phyloP scores from a whole-genome alignment of 1,140 invertebrate genomes.

The Sesamia nonagrioides region DNA sequence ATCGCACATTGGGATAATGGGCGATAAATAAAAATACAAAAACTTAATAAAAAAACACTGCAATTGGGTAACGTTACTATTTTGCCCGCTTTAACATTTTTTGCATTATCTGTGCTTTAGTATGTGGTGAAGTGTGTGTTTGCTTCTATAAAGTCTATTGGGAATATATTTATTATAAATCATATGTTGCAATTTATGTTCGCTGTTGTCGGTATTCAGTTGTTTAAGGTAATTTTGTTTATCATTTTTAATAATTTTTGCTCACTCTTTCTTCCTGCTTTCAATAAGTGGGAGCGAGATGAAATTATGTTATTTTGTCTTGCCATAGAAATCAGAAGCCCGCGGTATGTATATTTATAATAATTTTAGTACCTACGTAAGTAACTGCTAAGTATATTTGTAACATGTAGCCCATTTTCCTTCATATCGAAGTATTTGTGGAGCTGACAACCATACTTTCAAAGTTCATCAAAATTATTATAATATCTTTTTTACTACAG shows the following conservation, averaged over 20 bases:
- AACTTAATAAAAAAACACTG: constrained; percentile 51
- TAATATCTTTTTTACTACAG: too few species aligned
- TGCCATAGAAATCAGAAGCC: background rate
- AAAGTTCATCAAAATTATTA: too few species aligned
- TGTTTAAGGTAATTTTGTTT: constrained; percentile 95
- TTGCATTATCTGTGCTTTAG: constrained; percentile 85
- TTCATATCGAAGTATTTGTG: too few species aligned
- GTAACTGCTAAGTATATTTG: too few species aligned
- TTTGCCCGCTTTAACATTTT: constrained; percentile 61
- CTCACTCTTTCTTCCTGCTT: background rate
- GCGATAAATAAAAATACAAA: constrained; percentile 57
- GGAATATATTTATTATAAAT: constrained; percentile 99
- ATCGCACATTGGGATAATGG: constrained; percentile 71
- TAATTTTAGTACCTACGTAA: too few species aligned
- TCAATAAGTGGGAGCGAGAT: background rate
- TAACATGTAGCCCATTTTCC: too few species aligned
- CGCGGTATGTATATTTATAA: background rate
- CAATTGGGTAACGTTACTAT: constrained; percentile 74
- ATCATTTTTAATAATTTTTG: background rate
- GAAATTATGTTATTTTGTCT: background rate
- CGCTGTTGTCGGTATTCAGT: constrained; percentile 99
- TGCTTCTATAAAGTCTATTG: constrained; percentile 99
- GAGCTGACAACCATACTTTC: too few species aligned
- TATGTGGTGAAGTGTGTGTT: constrained; percentile 99
- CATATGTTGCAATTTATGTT: constrained; percentile 99